Evolutionary conservation across 2,113 vertebrate genomes (phyloP).

Genomic region (Tachysurus fulvidraco): DNA sequence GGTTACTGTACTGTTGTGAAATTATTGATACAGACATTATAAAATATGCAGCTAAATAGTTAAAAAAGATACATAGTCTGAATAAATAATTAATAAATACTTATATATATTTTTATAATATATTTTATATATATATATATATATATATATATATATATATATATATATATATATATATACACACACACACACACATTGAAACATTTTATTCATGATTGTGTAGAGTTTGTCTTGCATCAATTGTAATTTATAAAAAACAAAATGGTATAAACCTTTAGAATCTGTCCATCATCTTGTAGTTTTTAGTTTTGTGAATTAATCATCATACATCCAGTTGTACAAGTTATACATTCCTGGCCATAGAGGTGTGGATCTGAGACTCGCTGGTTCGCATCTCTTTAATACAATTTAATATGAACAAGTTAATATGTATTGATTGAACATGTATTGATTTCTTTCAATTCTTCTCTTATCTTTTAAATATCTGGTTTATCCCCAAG

Average conservation of each 20-base stretch:
- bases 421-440: not conserved
- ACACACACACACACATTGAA: too few relatives aligned
- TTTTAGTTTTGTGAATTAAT: not conserved
- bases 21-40: not conserved
- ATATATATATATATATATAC: too few relatives aligned
- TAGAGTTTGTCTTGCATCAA: not conserved
- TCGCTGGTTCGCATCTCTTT: conserved; percentile 40
- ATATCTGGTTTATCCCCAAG: not conserved
- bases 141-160: too few relatives aligned
- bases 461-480: not conserved
- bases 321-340: not conserved
- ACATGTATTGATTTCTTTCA: not conserved
- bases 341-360: not conserved
- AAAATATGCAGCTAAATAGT: not conserved
- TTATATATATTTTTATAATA: too few relatives aligned
- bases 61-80: not conserved
- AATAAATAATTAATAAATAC: not conserved
- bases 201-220: not conserved
- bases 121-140: too few relatives aligned
- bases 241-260: not conserved
- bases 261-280: too few relatives aligned
- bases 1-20: not conserved
- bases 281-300: too few relatives aligned
- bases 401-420: not conserved
- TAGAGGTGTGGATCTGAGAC: conserved; percentile 18